Conservation (phyloP, 2,888 invertebrate genomes). For the Pristionchus japonicus region DNA sequence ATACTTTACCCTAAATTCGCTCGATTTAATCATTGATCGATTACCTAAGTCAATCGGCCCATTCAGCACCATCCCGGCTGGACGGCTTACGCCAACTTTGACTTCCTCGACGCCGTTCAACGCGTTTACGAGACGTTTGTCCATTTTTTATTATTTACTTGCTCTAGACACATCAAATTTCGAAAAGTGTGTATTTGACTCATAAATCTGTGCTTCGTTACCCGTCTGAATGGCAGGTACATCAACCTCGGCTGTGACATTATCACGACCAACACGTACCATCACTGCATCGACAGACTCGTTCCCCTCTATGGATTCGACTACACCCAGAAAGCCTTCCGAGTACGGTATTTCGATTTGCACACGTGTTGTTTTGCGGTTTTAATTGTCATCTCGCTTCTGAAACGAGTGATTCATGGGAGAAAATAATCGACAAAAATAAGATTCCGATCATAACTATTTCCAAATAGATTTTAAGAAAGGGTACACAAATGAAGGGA, state of each 20-base stretch:
- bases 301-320: neutral
- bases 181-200: too few relatives aligned
- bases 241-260: neutral
- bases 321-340: neutral
- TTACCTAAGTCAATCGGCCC: neutral
- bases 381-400: too few relatives aligned
- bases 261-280: conserved; percentile 33
- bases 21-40: neutral
- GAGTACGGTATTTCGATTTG: neutral
- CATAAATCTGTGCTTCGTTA: neutral
- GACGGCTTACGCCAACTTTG: conserved; percentile 22
- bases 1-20: neutral
- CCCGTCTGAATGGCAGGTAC: neutral
- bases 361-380: too few relatives aligned
- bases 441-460: too few relatives aligned
- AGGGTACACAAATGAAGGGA: too few relatives aligned
- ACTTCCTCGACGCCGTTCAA: neutral
- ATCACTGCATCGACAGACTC: neutral
- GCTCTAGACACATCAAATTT: neutral
- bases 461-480: too few relatives aligned
- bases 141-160: neutral
- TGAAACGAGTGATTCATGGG: too few relatives aligned
- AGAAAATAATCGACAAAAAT: too few relatives aligned
- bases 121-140: neutral
- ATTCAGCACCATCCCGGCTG: neutral